Evolutionary conservation across 2,113 vertebrate genomes (phyloP).

Genomic region (Podocnemis expansa): DNA sequence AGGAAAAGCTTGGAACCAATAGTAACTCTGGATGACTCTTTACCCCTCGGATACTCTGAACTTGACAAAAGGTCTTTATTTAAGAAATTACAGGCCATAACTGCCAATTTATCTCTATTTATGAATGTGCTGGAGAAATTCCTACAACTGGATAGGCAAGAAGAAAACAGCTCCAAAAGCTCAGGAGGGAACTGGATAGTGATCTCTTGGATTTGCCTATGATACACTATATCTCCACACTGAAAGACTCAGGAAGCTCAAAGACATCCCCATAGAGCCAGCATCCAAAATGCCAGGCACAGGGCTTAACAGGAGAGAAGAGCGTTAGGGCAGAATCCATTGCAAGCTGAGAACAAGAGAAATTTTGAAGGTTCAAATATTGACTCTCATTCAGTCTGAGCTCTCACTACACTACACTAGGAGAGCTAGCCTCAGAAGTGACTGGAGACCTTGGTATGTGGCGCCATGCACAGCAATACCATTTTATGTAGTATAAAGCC

Average conservation of each 20-base stretch:
- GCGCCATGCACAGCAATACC: neutral
- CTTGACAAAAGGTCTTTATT: neutral
- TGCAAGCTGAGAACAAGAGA: conserved; percentile 10
- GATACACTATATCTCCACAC: neutral
- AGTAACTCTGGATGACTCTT: conserved; percentile 17
- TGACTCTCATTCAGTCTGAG: neutral
- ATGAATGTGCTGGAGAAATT: neutral
- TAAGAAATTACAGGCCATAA: conserved; percentile 39
- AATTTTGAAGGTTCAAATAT: conserved; percentile 22
- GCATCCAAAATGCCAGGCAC: neutral
- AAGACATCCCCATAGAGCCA: neutral
- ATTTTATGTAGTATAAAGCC: too few relatives aligned
- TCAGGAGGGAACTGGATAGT: neutral
- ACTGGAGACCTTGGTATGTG: neutral
- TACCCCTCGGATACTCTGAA: conserved; percentile 30
- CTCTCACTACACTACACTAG: neutral
- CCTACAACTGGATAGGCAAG: neutral
- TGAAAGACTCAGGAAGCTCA: neutral
- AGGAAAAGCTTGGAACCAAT: conserved; percentile 23
- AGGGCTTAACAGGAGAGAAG: neutral
- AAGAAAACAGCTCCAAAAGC: neutral
- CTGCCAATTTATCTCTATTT: neutral
- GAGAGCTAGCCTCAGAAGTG: neutral
- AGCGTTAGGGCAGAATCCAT: conserved; percentile 6
- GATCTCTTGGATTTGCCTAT: neutral